Percentiles rank a stretch among this genome's conserved stretches.
Evolutionary conservation across 2,113 vertebrate species (phyloP).

Genomic region (Crotalus helleri): DNA sequence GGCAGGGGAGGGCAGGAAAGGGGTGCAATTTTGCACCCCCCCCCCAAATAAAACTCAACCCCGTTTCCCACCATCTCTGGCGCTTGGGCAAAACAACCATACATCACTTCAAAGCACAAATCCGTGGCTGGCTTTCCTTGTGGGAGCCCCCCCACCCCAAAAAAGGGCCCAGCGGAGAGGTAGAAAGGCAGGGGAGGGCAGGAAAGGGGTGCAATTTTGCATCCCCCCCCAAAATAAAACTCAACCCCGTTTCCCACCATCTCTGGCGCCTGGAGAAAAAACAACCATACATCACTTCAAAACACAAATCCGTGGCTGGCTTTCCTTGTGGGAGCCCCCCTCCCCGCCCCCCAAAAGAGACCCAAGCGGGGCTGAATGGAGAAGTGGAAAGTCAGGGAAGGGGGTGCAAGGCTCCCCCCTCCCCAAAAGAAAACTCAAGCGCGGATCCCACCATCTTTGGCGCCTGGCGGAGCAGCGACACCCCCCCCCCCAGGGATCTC

Average conservation of each 20-base stretch:
- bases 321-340: not conserved
- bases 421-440: not conserved
- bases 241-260: not conserved
- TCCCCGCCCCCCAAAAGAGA: not conserved
- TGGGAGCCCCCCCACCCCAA: not conserved
- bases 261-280: not conserved
- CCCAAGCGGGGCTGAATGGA: not conserved
- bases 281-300: not conserved
- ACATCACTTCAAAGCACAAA: not conserved
- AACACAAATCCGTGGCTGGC: too few relatives aligned
- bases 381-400: not conserved
- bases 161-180: not conserved
- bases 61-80: not conserved
- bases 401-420: not conserved
- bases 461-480: not conserved
- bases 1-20: too few relatives aligned
- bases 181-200: not conserved
- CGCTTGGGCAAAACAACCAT: not conserved
- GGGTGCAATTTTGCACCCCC: not conserved
- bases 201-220: not conserved
- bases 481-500: too few relatives aligned
- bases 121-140: not conserved
- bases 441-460: not conserved
- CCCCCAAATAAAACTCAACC: not conserved
- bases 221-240: not conserved